A percentile compares a stretch with the other conserved stretches of the same genome.
These are phyloP conservation scores for Anhinga rufa DNA, from an alignment of 2,113 vertebrate genomes.

Conservation along the genomic window DNA sequence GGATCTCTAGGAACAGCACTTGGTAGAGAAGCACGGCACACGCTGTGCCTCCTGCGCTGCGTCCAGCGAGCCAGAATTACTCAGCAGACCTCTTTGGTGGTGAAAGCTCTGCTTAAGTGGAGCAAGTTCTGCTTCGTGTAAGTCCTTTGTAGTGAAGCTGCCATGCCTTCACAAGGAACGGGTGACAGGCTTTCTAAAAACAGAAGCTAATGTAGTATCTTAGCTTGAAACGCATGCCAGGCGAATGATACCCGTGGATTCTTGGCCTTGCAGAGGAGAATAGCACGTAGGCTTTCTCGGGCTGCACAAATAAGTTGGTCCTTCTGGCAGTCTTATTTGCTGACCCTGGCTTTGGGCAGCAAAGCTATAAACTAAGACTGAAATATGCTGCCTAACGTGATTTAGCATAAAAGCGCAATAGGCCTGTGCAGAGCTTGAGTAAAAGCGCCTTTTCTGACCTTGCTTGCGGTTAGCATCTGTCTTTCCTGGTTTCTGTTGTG, in stretches of 20 bases:
- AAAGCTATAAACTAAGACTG: neutral
- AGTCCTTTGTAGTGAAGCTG: neutral
- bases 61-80: fast-evolving
- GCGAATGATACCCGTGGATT: fast-evolving
- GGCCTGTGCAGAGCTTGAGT: fast-evolving
- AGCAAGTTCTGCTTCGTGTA: neutral
- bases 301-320: neutral
- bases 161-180: fast-evolving
- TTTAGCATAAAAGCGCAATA: fast-evolving
- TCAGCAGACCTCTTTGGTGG: fast-evolving
- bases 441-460: too few species aligned
- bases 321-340: neutral
- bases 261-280: neutral
- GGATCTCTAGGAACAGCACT: neutral
- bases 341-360: neutral
- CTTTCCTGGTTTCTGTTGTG: neutral
- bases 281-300: fast-evolving
- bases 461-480: fast-evolving
- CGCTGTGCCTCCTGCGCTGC: fast-evolving
- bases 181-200: neutral
- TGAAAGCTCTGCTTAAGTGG: neutral
- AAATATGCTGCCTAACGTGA: fast-evolving
- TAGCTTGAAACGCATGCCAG: fast-evolving
- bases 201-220: neutral
- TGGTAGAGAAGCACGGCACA: fast-evolving